Conservation (phyloP, 2,888 invertebrate genomes). For the Autographa pulchrina region DNA sequence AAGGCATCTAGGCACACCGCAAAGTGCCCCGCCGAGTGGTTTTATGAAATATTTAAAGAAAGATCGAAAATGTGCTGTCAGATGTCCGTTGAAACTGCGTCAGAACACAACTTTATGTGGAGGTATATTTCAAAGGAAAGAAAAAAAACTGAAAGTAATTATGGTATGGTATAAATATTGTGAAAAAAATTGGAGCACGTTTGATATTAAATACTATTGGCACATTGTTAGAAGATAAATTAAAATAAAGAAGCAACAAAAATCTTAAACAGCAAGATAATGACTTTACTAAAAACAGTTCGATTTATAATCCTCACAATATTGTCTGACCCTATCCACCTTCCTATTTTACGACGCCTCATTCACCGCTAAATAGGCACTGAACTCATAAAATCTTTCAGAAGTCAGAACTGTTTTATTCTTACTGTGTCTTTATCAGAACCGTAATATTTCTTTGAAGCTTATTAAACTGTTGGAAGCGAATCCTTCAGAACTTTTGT, state of each 20-base stretch:
- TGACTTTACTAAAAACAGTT: no score
- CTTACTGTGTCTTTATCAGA: slow-evolving; percentile 59
- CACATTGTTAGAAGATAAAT: no score
- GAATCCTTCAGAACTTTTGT: slow-evolving; percentile 50
- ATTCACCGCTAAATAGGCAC: slow-evolving; percentile 55
- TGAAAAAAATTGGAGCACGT: no score
- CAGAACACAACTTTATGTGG: neutral
- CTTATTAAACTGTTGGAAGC: slow-evolving; percentile 59
- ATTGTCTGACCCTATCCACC: neutral
- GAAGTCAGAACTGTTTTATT: slow-evolving; percentile 59
- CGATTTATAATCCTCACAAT: neutral
- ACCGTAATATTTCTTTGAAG: slow-evolving; percentile 57
- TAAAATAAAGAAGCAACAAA: no score
- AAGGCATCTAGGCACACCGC: slow-evolving; percentile 39
- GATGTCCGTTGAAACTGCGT: slow-evolving; percentile 34
- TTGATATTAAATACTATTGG: no score
- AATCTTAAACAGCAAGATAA: no score
- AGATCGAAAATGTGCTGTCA: slow-evolving; percentile 38
- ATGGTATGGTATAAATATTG: no score
- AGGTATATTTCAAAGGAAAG: neutral
- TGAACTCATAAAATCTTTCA: slow-evolving; percentile 59
- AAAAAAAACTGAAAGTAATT: neutral
- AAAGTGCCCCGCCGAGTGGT: slow-evolving; percentile 36
- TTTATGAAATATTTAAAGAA: slow-evolving; percentile 56
- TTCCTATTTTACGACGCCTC: slow-evolving; percentile 42